Base-by-base conservation (phyloP, 2,888 invertebrate genomes). In the Synergus itoensis region DNA sequence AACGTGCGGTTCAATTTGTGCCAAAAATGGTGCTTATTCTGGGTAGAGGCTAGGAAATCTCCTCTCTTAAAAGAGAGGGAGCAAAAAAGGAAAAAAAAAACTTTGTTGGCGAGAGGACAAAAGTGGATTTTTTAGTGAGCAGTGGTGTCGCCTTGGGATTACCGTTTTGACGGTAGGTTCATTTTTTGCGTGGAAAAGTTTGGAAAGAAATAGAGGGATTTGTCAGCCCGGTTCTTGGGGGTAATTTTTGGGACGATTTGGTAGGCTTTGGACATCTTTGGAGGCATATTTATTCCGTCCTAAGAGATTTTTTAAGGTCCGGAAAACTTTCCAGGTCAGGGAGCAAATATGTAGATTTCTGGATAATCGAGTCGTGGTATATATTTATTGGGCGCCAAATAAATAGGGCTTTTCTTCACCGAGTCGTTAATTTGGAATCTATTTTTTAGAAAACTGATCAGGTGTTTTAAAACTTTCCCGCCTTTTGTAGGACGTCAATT, bases 61-160 rank as follows among this genome's bases (percentile, higher is more conserved):
- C 14, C 28, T 18, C 45, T 67, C 67, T 67, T 28, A 28, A 62
- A 57, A 62, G 18, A 62, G 45, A 43, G 67, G 14, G 43, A 45
- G 21, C 45, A 21, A 41, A 48, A 69, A 45, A 16, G 0, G 14
- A 8, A 18, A 12, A 21, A 21, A 21, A 48, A 69, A 43, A 69
- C 45, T 18, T 14, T 48, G 11, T 65, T 65, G 18, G 11, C 16
- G 41, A 65, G 12, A 57, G 28, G 62, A 65, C 18, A 48, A 48
- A 28, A 28, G 48, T 69, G 45, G 4, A 16, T 28, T 69, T 67
- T 28, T 48, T 16, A 28, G 69, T 69, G 69, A 48, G 43, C 67
- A 67, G 69, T 69, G 69, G 45, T n/a, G 48, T 69, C 28, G 18
- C 65, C 41, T n/a, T 41, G 12, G 69, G 69, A 69, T 69, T 69